Evolutionary conservation across 2,797 vertebrate species (phyloP).

Genomic region (Cynopterus sphinx): DNA sequence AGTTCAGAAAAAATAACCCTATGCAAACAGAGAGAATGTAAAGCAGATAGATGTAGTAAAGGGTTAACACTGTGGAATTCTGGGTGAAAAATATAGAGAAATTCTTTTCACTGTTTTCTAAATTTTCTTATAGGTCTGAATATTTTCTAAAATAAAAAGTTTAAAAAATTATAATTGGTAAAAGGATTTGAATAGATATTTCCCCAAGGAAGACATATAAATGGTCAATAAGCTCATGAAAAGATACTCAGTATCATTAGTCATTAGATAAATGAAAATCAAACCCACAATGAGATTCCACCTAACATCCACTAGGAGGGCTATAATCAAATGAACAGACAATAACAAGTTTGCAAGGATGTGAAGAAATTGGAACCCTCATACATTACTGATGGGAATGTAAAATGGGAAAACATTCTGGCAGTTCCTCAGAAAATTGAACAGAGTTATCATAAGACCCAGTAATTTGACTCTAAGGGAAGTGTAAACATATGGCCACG

Average conservation of each 20-base stretch:
- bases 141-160: constrained; percentile 19
- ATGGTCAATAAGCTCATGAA: background rate
- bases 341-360: background rate
- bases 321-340: background rate
- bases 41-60: background rate
- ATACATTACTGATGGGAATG: background rate
- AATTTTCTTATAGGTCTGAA: background rate
- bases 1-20: background rate
- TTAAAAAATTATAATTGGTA: background rate
- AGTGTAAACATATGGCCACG: background rate
- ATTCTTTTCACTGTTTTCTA: background rate
- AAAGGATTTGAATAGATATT: background rate
- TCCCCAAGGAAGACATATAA: background rate
- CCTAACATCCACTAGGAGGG: background rate
- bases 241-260: background rate
- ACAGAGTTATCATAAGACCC: background rate
- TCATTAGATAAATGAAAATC: background rate
- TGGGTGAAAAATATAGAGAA: background rate
- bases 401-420: background rate
- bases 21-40: background rate
- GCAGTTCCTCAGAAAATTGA: background rate
- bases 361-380: background rate
- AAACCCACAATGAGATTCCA: background rate
- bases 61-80: background rate
- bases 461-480: constrained; percentile 22